These are phyloP conservation scores for Pogonocichla stellata DNA, from an alignment of 2,113 vertebrate species.

Conservation along the genomic window DNA sequence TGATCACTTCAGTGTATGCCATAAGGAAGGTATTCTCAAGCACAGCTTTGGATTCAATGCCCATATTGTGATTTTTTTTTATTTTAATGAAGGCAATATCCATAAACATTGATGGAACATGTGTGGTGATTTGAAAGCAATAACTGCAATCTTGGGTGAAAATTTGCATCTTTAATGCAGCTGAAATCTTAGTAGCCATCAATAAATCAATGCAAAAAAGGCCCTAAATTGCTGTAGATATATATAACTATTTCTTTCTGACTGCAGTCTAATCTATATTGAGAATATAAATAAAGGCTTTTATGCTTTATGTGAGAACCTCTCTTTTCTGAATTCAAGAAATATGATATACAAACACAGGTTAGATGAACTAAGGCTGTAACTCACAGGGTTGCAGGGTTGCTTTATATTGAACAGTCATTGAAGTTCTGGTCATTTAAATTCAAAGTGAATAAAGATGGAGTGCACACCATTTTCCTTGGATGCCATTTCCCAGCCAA, in stretches of 20 bases:
- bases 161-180: conserved; percentile 7
- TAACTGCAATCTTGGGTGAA: not conserved
- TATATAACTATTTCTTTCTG: conserved; percentile 1
- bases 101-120: not conserved
- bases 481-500: not conserved
- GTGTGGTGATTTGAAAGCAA: not conserved
- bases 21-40: not conserved
- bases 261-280: conserved; percentile 1
- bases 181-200: not conserved
- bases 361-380: not conserved
- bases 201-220: conserved; percentile 28
- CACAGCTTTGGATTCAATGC: not conserved
- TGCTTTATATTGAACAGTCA: not conserved
- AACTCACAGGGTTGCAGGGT: not conserved
- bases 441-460: not conserved
- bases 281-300: conserved; percentile 1
- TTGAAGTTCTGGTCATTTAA: not conserved
- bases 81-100: not conserved
- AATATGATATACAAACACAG: not conserved
- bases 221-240: not conserved
- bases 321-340: not conserved
- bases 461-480: not conserved
- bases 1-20: not conserved
- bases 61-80: not conserved
- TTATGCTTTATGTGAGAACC: not conserved